Evolutionary conservation across 2,888 invertebrate species (phyloP).

Genomic region (Epirrita christyi): DNA sequence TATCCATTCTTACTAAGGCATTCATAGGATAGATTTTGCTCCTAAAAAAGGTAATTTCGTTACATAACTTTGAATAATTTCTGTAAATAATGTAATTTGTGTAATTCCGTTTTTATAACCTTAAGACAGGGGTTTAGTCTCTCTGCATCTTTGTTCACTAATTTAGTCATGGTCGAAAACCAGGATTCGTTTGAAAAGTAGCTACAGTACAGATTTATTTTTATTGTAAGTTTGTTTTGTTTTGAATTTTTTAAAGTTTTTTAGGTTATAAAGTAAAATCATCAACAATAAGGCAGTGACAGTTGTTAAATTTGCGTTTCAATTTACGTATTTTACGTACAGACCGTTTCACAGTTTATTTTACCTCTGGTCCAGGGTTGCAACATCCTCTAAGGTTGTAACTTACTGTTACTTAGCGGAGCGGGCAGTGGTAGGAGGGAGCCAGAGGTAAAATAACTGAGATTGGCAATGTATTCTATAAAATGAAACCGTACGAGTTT

Average conservation of each 20-base stretch:
- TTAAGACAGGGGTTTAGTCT: constrained; percentile 72
- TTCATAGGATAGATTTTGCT: constrained; percentile 88
- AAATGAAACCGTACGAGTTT: too few relatives aligned
- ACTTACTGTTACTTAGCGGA: too few relatives aligned
- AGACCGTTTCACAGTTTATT: too few relatives aligned
- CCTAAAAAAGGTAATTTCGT: constrained; percentile 80
- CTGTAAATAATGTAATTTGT: neutral
- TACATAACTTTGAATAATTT: constrained; percentile 38
- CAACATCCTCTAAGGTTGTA: too few relatives aligned
- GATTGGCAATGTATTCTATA: too few relatives aligned
- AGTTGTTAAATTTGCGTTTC: constrained; percentile 2
- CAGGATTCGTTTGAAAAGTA: neutral
- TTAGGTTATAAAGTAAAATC: too few relatives aligned
- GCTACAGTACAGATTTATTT: too few relatives aligned
- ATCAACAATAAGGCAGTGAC: too few relatives aligned
- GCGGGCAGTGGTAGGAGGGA: too few relatives aligned
- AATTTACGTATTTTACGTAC: neutral
- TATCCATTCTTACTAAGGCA: constrained; percentile 89
- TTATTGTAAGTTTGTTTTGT: too few relatives aligned
- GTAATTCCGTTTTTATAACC: constrained; percentile 43
- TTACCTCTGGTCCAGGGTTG: too few relatives aligned
- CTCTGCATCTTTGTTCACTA: constrained; percentile 64
- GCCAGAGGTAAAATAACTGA: too few relatives aligned
- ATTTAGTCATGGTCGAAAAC: constrained; percentile 53
- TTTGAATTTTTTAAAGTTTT: neutral